Conservation (phyloP, 2,888 invertebrate species). For the Pilophorus perplexus region DNA sequence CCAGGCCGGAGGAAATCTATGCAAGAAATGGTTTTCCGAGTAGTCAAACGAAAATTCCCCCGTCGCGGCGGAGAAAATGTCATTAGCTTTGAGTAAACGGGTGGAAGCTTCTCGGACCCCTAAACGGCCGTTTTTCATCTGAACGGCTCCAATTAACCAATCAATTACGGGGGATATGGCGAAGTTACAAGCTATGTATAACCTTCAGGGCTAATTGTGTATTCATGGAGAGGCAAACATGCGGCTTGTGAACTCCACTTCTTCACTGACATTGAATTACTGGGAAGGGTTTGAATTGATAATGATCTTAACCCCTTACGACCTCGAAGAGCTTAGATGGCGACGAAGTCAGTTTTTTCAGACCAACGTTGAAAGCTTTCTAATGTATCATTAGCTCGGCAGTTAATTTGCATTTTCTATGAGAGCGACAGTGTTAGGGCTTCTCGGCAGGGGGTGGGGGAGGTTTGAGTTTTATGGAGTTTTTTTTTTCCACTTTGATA, state of each 20-base stretch:
- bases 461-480: too few relatives aligned
- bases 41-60: too few relatives aligned
- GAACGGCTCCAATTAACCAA: background rate
- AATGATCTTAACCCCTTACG: slow-evolving; percentile 5
- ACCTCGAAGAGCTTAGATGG: background rate
- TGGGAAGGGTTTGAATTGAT: slow-evolving; percentile 22
- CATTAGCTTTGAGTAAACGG: background rate
- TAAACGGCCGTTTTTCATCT: background rate
- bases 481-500: too few relatives aligned
- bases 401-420: slow-evolving; percentile 39
- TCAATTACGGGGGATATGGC: background rate
- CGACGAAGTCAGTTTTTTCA: background rate
- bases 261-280: slow-evolving; percentile 26
- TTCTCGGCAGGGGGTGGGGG: background rate
- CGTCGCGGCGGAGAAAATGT: too few relatives aligned
- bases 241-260: background rate
- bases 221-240: slow-evolving; percentile 21
- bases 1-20: too few relatives aligned
- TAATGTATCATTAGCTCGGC: slow-evolving; percentile 39
- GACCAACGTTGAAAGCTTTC: slow-evolving; percentile 37
- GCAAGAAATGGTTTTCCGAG: too few relatives aligned
- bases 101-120: background rate
- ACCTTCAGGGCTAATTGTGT: slow-evolving; percentile 4
- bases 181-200: slow-evolving; percentile 1
- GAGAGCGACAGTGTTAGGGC: slow-evolving; percentile 10